These are phyloP conservation scores for Nemurella pictetii DNA, from an alignment of 2,888 invertebrate species.

Conservation along the genomic window DNA sequence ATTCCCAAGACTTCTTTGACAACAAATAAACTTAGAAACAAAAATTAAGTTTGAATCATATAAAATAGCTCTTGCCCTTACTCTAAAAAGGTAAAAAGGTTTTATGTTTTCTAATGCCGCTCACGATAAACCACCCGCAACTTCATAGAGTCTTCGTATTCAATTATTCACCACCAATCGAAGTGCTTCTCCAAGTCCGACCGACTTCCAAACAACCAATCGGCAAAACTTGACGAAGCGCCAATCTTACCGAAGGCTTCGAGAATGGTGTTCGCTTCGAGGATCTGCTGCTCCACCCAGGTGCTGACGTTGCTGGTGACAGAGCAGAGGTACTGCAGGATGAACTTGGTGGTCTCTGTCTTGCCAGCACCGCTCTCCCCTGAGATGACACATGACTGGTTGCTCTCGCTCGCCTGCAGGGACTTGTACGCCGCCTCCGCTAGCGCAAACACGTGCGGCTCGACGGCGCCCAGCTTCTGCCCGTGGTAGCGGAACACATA, in stretches of 20 bases:
- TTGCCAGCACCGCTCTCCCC: conserved; percentile 94
- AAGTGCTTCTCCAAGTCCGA: neutral
- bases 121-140: neutral
- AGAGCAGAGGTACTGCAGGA: conserved; percentile 88
- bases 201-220: neutral
- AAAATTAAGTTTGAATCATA: too few relatives aligned
- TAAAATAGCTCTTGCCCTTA: too few relatives aligned
- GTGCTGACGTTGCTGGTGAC: conserved; percentile 78
- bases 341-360: conserved; percentile 90
- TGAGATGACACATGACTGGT: conserved; percentile 87
- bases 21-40: too few relatives aligned
- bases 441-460: conserved; percentile 89
- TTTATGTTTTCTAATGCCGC: neutral
- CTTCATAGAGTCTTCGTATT: neutral
- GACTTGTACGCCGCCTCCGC: conserved; percentile 87
- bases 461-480: conserved; percentile 76
- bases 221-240: too few relatives aligned
- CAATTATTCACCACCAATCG: neutral
- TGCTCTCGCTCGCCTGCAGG: conserved; percentile 61
- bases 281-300: conserved; percentile 95
- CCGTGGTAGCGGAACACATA: conserved; percentile 81
- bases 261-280: conserved; percentile 90
- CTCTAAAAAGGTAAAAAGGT: too few relatives aligned
- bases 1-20: too few relatives aligned
- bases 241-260: conserved; percentile 81